Evolutionary conservation across 2,888 invertebrate species (phyloP).

Genomic region (Ferdinandea cuprea): DNA sequence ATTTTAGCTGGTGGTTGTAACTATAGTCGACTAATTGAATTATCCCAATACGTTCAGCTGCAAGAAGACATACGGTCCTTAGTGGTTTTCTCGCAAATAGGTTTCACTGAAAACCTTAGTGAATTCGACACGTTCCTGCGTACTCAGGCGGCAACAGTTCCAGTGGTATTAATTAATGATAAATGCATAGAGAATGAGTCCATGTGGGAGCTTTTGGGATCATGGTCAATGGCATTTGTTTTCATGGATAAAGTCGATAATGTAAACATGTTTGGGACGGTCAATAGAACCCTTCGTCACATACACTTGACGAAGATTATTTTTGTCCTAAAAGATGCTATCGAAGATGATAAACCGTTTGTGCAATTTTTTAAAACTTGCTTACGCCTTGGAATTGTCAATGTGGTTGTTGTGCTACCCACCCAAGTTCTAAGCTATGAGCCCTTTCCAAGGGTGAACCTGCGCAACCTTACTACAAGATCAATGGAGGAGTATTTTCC

Average conservation of each 20-base stretch:
- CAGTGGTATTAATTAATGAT: constrained; percentile 38
- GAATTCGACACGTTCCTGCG: constrained; percentile 42
- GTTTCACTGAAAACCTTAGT: constrained; percentile 1
- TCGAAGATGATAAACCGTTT: not conserved
- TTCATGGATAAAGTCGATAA: constrained; percentile 47
- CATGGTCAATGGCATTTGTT: constrained; percentile 36
- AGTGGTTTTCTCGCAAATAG: constrained; percentile 46
- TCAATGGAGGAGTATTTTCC: constrained; percentile 37
- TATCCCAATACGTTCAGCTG: constrained; percentile 28
- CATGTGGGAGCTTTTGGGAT: constrained; percentile 27
- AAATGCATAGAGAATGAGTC: not conserved
- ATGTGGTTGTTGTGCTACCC: constrained; percentile 24
- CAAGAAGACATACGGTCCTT: constrained; percentile 52
- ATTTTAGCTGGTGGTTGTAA: constrained; percentile 4
- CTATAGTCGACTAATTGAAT: constrained; percentile 37
- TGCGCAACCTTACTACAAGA: constrained; percentile 38
- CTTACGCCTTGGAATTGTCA: constrained; percentile 48
- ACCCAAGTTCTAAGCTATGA: constrained; percentile 38
- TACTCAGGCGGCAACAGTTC: constrained; percentile 2
- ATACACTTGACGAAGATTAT: constrained; percentile 49
- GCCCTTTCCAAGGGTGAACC: constrained; percentile 47
- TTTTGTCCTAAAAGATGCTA: not conserved
- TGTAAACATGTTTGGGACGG: constrained; percentile 28
- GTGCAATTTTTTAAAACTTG: constrained; percentile 35
- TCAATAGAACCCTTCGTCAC: constrained; percentile 42